A percentile compares a stretch with the other conserved stretches of the same genome.
Conservation (phyloP, 2,797 vertebrate genomes). For the Orestias chungarensis region DNA sequence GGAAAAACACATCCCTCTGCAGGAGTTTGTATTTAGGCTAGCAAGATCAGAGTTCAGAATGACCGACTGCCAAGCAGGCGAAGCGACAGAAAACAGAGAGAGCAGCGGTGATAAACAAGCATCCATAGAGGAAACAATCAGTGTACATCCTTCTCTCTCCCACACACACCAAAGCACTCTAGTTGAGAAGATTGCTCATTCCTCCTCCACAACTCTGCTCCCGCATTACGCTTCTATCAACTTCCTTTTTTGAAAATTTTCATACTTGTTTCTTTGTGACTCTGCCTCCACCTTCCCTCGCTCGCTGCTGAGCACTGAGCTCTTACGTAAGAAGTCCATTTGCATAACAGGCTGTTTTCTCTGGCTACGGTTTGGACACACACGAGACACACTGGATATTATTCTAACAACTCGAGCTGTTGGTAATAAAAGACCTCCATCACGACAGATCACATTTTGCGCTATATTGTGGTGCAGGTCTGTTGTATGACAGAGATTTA, state of each 20-base stretch:
- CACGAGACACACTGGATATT: constrained; percentile 67
- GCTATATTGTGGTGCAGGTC: constrained; percentile 41
- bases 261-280: constrained; percentile 39
- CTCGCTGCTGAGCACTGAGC: constrained; percentile 62
- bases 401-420: constrained; percentile 69
- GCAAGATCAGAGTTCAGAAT: constrained; percentile 72
- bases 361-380: constrained; percentile 59
- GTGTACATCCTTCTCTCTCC: constrained; percentile 20
- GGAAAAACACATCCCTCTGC: constrained; percentile 74
- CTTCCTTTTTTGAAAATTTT: constrained; percentile 62
- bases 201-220: constrained; percentile 70
- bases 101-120: constrained; percentile 60
- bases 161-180: constrained; percentile 29
- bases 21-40: constrained; percentile 64
- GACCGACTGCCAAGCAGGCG: constrained; percentile 50
- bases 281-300: constrained; percentile 49
- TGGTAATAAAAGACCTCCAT: constrained; percentile 71
- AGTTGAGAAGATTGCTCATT: constrained; percentile 46
- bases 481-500: constrained; percentile 34
- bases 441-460: constrained; percentile 51
- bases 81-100: constrained; percentile 56
- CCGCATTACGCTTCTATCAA: constrained; percentile 65
- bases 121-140: constrained; percentile 45
- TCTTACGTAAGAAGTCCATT: constrained; percentile 75
- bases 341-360: constrained; percentile 78